phyloP scores from a whole-genome alignment of 1,140 invertebrate genomes.

The Cherax quadricarinatus region DNA sequence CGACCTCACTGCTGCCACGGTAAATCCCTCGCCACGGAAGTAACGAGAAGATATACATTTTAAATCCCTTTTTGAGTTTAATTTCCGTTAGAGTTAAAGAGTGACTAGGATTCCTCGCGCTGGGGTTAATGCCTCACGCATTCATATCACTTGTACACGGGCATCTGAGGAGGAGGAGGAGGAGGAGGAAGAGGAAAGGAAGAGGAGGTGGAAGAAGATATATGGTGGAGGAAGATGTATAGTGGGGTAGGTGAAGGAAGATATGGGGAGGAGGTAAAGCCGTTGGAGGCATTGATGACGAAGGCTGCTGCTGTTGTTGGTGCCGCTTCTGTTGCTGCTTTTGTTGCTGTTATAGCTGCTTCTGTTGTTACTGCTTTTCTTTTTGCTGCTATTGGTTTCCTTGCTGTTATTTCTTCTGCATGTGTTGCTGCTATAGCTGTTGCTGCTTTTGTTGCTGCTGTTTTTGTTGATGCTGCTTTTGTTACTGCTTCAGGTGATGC shows the following conservation, averaged over 20 bases:
- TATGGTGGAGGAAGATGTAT: background rate
- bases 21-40: background rate
- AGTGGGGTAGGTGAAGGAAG: background rate
- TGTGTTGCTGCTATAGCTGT: too few relatives aligned
- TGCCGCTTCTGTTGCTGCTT: too few relatives aligned
- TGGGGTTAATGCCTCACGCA: background rate
- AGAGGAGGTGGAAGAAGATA: background rate
- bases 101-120: background rate
- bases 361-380: too few relatives aligned
- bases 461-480: too few relatives aligned
- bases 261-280: too few relatives aligned
- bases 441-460: too few relatives aligned
- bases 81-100: conserved; percentile 6
- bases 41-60: conserved; percentile 11
- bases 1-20: background rate
- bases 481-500: too few relatives aligned
- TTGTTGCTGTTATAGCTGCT: too few relatives aligned
- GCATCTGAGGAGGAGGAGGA: too few relatives aligned
- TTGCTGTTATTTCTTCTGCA: too few relatives aligned
- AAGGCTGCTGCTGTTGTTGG: background rate
- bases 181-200: too few relatives aligned
- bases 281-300: background rate
- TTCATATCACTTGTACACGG: background rate
- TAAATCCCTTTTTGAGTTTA: conserved; percentile 17
- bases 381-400: too few relatives aligned